Evolutionary conservation across 2,113 vertebrate species (phyloP).

Genomic region (Micromys minutus): DNA sequence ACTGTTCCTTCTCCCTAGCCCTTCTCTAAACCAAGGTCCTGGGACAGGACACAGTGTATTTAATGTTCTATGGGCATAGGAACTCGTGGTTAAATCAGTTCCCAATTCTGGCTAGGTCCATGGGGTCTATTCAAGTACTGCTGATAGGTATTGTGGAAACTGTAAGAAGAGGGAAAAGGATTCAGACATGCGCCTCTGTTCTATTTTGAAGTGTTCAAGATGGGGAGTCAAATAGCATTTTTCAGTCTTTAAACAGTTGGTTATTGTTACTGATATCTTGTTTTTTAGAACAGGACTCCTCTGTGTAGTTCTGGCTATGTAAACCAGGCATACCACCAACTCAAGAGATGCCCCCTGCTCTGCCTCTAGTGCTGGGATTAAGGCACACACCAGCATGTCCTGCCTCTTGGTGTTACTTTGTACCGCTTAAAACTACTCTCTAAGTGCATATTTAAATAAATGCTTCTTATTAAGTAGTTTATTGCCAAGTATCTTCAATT

Average conservation of each 20-base stretch:
- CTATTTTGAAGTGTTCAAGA: not conserved
- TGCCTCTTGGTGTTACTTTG: not conserved
- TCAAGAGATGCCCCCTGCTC: not conserved
- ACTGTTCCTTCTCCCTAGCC: not conserved
- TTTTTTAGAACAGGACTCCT: not conserved
- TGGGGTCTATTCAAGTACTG: not conserved
- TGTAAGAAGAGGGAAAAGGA: not conserved
- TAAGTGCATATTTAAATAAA: slow-evolving; percentile 10
- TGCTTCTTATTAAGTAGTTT: not conserved
- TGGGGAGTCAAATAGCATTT: not conserved
- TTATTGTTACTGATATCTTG: not conserved
- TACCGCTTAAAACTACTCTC: not conserved
- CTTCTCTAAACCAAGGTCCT: not conserved
- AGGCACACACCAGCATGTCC: not conserved
- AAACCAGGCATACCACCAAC: not conserved
- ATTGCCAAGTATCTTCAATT: slow-evolving; percentile 13
- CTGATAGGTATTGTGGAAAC: not conserved
- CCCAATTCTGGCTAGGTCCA: not conserved
- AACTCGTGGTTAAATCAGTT: not conserved
- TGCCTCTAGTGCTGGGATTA: not conserved
- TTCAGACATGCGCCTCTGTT: not conserved
- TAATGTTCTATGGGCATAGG: not conserved
- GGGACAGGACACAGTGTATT: not conserved
- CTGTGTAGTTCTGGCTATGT: not conserved
- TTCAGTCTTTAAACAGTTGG: not conserved